Evolutionary conservation across 2,888 invertebrate species (phyloP).

Genomic region (Brachylomia viminalis): DNA sequence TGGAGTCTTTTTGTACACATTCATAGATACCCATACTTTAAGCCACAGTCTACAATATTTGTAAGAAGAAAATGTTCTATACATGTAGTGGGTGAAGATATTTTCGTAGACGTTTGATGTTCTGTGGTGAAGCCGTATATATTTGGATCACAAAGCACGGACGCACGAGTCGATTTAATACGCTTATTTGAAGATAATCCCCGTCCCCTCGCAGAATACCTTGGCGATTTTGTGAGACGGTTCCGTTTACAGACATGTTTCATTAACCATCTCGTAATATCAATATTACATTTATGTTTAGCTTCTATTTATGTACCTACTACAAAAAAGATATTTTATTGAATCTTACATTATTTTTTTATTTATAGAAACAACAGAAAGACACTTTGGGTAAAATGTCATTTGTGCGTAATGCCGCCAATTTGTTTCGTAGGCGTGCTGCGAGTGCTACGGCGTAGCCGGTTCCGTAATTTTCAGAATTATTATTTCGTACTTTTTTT

Average conservation of each 20-base stretch:
- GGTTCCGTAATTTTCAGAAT: background rate
- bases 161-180: conserved; percentile 80
- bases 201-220: conserved; percentile 74
- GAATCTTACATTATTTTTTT: background rate
- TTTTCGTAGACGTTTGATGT: conserved; percentile 12
- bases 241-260: conserved; percentile 61
- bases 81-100: conserved; percentile 46
- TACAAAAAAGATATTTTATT: background rate
- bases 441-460: conserved; percentile 54
- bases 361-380: background rate
- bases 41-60: conserved; percentile 63
- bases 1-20: conserved; percentile 60
- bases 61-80: conserved; percentile 10
- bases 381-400: background rate
- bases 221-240: conserved; percentile 72
- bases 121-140: conserved; percentile 78
- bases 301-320: background rate
- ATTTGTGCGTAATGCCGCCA: background rate
- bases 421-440: conserved; percentile 24
- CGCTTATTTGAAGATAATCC: conserved; percentile 87
- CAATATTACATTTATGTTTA: conserved; percentile 8
- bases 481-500: background rate
- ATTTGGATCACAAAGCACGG: conserved; percentile 84
- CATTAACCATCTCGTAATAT: conserved; percentile 54
- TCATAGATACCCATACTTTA: conserved; percentile 59